phyloP scores from a whole-genome alignment of 2,113 vertebrate species.

The Larimichthys polyactis region DNA sequence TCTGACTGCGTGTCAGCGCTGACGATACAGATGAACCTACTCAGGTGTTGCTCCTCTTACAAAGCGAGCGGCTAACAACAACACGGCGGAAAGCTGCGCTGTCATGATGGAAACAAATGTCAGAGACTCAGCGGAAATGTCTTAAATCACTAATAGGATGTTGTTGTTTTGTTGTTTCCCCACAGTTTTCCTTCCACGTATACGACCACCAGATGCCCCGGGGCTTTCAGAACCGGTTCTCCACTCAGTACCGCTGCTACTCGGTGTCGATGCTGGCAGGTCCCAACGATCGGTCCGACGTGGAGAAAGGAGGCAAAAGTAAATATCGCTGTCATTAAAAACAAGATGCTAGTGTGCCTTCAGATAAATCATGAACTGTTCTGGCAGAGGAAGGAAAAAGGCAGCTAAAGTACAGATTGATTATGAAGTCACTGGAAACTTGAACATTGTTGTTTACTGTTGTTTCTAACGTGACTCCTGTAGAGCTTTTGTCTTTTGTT shows the following conservation, averaged over 20 bases:
- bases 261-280: constrained; percentile 98
- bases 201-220: constrained; percentile 95
- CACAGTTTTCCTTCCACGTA: constrained; percentile 96
- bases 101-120: constrained; percentile 55
- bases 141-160: fast-evolving
- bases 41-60: too few relatives aligned
- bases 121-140: neutral
- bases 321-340: neutral
- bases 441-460: neutral
- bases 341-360: too few relatives aligned
- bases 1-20: neutral
- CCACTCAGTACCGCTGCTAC: constrained; percentile 98
- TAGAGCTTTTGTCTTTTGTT: neutral
- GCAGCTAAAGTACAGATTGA: neutral
- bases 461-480: neutral
- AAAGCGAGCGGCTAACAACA: constrained; percentile 48
- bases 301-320: constrained; percentile 99
- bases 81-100: constrained; percentile 65
- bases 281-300: constrained; percentile 98
- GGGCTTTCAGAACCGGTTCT: constrained; percentile 98
- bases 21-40: neutral
- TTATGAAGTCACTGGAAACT: neutral
- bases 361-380: too few relatives aligned
- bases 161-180: constrained; percentile 14
- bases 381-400: neutral